Base-by-base conservation (phyloP, 2,113 vertebrate genomes). In the Lasiurus borealis region DNA sequence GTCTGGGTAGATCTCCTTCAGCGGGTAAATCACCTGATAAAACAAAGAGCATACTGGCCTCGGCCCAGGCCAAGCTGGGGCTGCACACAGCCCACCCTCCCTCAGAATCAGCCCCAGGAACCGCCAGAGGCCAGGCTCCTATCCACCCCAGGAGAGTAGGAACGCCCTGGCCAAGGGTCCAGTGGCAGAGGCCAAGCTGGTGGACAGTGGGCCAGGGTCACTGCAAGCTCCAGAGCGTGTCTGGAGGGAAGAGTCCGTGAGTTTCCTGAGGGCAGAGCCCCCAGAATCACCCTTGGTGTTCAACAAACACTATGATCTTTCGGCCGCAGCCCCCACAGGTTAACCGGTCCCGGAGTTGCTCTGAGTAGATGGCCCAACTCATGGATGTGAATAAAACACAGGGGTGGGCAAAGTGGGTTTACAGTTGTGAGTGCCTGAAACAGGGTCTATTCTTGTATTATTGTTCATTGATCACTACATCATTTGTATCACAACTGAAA, bases 1-100 rank as follows among this genome's bases (percentile, higher is more conserved):
- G 95, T 96, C 98, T 7, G 99, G 99, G 98, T 99, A 99, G 96
- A 99, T 99, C 92, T 99, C 99, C 97, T 99, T 99, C 97, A 99
- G 95, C 10, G 99, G 99, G 93, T 99, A 99, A 85, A 99, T 99
- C 72, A 99, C 99, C 99, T 99, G 98, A 93, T 97, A 44, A 97
- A 98, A 57, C 36, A 91, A 96, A 90, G 95, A 27, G 7, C 68
- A 80, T 52, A 64, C 2, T 0, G 85, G n/a, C 19, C 73, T 64
- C 25, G 13, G n/a, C 25, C 4, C 16, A 54, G 14, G 66, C 15
- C 10, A 4, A 16, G 46, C 36, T 2, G 66, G 25, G 29, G 71
- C 14, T 1, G 80, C 14, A 68, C 48, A n/a, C 1, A 9, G 59
- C 23, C 13, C 27, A 13, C 12, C 9, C 27, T 21, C 36, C 75